A percentile compares a stretch with the other conserved stretches of the same genome.
phyloP scores from a whole-genome alignment of 35 echinoderm and acorn worm genomes.

The Chiridota heheva region DNA sequence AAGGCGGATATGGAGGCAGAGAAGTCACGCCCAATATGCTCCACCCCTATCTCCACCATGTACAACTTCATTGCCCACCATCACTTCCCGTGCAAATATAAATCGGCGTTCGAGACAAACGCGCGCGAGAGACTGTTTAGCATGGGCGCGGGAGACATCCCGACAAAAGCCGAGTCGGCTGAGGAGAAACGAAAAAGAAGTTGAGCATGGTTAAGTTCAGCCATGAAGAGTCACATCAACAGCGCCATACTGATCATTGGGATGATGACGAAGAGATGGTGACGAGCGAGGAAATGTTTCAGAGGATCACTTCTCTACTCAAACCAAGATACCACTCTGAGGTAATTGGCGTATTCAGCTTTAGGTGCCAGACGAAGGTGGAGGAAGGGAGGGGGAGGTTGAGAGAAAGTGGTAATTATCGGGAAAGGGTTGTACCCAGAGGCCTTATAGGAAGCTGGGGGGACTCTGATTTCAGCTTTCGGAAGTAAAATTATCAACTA shows the following conservation, averaged over 20 bases:
- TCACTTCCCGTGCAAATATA: constrained; percentile 52
- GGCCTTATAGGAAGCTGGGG: too few species aligned
- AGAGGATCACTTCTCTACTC: constrained; percentile 2
- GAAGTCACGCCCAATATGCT: constrained; percentile 18
- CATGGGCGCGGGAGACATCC: background rate
- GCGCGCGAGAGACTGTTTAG: constrained; percentile 19
- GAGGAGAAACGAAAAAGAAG: constrained; percentile 11
- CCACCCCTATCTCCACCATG: constrained; percentile 45
- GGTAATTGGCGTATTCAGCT: too few species aligned
- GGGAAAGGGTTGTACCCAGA: too few species aligned
- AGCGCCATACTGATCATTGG: too few species aligned
- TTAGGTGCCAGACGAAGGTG: too few species aligned
- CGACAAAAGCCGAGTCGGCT: background rate
- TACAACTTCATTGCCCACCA: constrained; percentile 33
- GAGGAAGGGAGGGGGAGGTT: too few species aligned
- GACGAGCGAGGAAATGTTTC: constrained; percentile 32
- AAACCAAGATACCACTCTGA: constrained; percentile 15
- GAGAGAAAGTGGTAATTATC: too few species aligned
- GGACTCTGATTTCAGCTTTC: too few species aligned
- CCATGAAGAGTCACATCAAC: too few species aligned
- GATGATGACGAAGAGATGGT: constrained; percentile 5
- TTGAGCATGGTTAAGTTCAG: too few species aligned
- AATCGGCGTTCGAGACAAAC: constrained; percentile 34
- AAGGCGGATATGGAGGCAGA: too few species aligned
- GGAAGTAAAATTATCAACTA: too few species aligned